Percentiles rank a stretch among this genome's conserved stretches.
Evolutionary conservation across 2,113 vertebrate species (phyloP).

Genomic region (Hepsetus odoe): DNA sequence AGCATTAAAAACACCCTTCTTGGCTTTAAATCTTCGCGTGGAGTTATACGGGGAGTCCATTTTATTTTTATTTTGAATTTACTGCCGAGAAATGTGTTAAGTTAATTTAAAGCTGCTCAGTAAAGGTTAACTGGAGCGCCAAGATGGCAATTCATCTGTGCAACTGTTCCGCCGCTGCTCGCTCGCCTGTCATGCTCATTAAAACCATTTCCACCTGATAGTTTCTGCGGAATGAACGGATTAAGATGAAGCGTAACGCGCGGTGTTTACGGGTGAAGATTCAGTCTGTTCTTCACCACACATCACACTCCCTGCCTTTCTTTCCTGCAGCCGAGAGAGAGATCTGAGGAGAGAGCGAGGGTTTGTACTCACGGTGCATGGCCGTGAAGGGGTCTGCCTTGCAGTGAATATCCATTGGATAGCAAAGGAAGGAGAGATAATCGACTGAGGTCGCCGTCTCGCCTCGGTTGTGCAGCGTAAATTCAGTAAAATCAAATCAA

Average conservation of each 20-base stretch:
- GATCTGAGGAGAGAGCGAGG: conserved; percentile 56
- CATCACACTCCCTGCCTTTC: not conserved
- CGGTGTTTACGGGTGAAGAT: no score
- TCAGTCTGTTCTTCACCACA: not conserved
- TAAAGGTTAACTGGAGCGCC: conserved; percentile 13
- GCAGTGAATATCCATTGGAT: conserved; percentile 99
- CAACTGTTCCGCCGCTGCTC: not conserved
- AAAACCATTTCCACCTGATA: not conserved
- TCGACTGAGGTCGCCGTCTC: conserved; percentile 99
- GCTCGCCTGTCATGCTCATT: not conserved
- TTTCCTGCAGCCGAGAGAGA: not conserved
- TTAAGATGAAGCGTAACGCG: no score
- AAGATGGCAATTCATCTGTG: not conserved
- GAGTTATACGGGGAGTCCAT: no score
- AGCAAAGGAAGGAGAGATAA: conserved; percentile 98
- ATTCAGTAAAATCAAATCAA: conserved; percentile 71
- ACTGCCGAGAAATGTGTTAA: conserved; percentile 6
- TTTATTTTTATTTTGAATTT: not conserved
- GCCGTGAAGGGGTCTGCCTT: conserved; percentile 99
- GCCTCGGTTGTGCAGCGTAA: conserved; percentile 89
- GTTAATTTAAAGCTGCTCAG: conserved; percentile 11
- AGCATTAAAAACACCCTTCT: not conserved
- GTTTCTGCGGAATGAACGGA: not conserved
- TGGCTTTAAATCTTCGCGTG: no score
- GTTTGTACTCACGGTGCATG: conserved; percentile 98